These are phyloP conservation scores for Ophioninae sp. DNA, from an alignment of 2,888 invertebrate species.

Conservation along the genomic window DNA sequence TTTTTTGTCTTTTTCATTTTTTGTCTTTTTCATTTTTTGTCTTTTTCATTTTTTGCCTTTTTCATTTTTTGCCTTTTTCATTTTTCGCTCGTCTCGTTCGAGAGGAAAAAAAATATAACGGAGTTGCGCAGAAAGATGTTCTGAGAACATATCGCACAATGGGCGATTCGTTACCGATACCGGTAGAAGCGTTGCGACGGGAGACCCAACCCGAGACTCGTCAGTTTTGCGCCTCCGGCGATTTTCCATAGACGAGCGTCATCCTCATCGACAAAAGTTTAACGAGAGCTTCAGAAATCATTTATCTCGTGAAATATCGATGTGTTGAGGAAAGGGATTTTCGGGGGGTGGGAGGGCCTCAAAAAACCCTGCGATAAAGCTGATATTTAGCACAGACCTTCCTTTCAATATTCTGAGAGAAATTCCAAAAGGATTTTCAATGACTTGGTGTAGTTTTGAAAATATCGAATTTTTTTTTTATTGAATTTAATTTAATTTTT, in stretches of 20 bases:
- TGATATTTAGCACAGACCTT: no score
- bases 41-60: constrained; percentile 45
- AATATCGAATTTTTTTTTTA: no score
- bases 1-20: no score
- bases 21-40: no score
- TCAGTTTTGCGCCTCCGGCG: constrained; percentile 48
- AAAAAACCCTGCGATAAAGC: no score
- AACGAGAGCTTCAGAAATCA: constrained; percentile 19
- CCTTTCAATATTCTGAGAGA: no score
- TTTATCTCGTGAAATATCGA: constrained; percentile 16
- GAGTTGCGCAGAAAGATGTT: constrained; percentile 26
- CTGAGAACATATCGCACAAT: constrained; percentile 75
- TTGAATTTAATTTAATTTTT: no score
- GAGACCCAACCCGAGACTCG: background rate
- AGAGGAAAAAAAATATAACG: constrained; percentile 9
- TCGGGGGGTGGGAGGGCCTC: no score
- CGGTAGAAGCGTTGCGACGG: constrained; percentile 57
- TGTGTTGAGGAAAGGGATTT: no score
- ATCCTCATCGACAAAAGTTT: constrained; percentile 33
- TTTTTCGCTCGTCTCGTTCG: constrained; percentile 46
- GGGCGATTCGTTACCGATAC: constrained; percentile 80
- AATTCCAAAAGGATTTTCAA: no score
- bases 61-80: constrained; percentile 46
- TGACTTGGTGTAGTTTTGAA: no score
- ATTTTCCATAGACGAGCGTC: constrained; percentile 6